Percentiles rank a stretch among this genome's conserved stretches.
phyloP scores from a whole-genome alignment of 2,888 invertebrate species.

The Lamproptera curius region DNA sequence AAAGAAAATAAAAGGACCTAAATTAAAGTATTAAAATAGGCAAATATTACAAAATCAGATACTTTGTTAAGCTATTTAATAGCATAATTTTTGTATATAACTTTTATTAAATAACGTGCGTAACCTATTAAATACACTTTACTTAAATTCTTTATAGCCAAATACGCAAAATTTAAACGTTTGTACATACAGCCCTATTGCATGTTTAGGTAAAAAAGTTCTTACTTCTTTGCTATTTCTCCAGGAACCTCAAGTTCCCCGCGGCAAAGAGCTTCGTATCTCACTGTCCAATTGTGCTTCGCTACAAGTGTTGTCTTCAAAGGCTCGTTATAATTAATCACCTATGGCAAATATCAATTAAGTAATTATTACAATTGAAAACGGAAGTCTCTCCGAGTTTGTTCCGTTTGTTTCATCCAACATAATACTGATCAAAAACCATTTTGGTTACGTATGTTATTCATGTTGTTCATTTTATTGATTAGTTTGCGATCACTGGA shows the following conservation, averaged over 20 bases:
- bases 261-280: slow-evolving; percentile 88
- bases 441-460: too few relatives aligned
- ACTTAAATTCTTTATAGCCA: not conserved
- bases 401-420: too few relatives aligned
- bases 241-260: slow-evolving; percentile 80
- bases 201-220: not conserved
- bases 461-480: too few relatives aligned
- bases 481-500: too few relatives aligned
- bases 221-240: slow-evolving; percentile 48
- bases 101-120: not conserved
- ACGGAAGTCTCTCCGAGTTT: too few relatives aligned
- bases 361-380: too few relatives aligned
- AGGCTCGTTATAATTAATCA: too few relatives aligned
- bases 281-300: too few relatives aligned
- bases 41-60: not conserved
- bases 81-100: not conserved
- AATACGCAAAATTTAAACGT: not conserved
- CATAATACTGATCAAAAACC: too few relatives aligned
- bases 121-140: not conserved
- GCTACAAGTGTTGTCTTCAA: too few relatives aligned
- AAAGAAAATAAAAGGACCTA: not conserved
- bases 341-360: too few relatives aligned
- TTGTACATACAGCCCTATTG: not conserved
- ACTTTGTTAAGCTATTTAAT: too few relatives aligned
- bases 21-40: not conserved